Evolutionary conservation across 2,797 vertebrate species (phyloP).

Genomic region (Phaenicophaeus curvirostris): DNA sequence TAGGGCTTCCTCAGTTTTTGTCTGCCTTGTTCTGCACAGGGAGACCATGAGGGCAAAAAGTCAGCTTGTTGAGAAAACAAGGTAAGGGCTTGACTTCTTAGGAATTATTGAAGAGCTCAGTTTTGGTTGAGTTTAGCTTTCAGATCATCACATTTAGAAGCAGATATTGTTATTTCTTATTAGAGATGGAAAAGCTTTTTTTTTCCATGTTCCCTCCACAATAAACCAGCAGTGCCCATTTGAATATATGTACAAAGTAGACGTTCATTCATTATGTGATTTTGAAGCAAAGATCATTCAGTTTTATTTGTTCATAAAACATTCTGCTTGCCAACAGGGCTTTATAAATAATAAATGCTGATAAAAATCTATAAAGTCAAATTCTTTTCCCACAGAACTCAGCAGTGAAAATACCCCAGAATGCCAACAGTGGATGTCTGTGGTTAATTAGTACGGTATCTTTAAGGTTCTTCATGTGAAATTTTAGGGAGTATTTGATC

Average conservation of each 20-base stretch:
- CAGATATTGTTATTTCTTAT: neutral
- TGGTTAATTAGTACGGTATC: neutral
- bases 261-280: slow-evolving; percentile 39
- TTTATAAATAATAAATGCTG: slow-evolving; percentile 64
- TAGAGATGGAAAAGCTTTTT: neutral
- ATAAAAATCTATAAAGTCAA: slow-evolving; percentile 61
- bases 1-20: slow-evolving; percentile 32
- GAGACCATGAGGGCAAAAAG: neutral
- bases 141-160: neutral
- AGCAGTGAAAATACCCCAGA: neutral
- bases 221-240: neutral
- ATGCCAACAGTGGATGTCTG: neutral
- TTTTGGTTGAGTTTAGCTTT: neutral
- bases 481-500: slow-evolving; percentile 18
- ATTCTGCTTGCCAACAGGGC: slow-evolving; percentile 37
- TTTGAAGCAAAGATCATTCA: slow-evolving; percentile 38
- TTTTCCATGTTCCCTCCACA: neutral
- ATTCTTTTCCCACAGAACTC: slow-evolving; percentile 40
- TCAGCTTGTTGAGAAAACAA: neutral
- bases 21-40: neutral
- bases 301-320: slow-evolving; percentile 53
- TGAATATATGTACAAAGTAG: neutral
- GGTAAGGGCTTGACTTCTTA: neutral
- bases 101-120: neutral
- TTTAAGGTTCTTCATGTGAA: neutral